A percentile compares a stretch with the other conserved stretches of the same genome.
Conservation (phyloP, 2,888 invertebrate species). For the Drosophila merina region DNA sequence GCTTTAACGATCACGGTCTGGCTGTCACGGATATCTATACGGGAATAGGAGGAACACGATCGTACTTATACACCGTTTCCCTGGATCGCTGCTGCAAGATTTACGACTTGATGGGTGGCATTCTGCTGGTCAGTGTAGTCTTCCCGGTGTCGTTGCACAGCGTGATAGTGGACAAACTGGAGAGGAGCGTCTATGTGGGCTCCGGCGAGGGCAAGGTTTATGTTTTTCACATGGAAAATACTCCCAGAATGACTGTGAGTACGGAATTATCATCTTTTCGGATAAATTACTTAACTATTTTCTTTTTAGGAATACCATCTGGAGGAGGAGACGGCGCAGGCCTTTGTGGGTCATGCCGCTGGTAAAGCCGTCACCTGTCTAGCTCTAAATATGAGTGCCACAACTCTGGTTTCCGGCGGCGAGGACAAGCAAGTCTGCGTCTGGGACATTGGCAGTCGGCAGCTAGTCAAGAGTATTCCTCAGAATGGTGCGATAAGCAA, state of each 20-base stretch:
- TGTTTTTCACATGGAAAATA: slow-evolving; percentile 87
- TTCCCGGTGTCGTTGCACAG: slow-evolving; percentile 89
- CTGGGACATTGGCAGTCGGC: slow-evolving; percentile 92
- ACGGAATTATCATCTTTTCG: neutral
- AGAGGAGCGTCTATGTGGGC: slow-evolving; percentile 90
- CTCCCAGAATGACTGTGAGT: slow-evolving; percentile 86
- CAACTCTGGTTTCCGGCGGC: slow-evolving; percentile 90
- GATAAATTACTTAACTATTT: neutral
- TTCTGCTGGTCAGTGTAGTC: slow-evolving; percentile 89
- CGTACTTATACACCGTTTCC: slow-evolving; percentile 91
- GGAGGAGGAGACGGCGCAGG: slow-evolving; percentile 84
- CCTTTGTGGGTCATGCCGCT: slow-evolving; percentile 89
- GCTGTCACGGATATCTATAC: slow-evolving; percentile 91
- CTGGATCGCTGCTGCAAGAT: slow-evolving; percentile 93
- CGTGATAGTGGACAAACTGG: slow-evolving; percentile 88
- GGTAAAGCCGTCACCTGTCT: slow-evolving; percentile 87
- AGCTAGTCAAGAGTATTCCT: slow-evolving; percentile 88
- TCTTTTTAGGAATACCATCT: slow-evolving; percentile 86
- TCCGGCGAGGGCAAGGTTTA: slow-evolving; percentile 89
- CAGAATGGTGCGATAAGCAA: slow-evolving; percentile 92
- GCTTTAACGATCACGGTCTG: slow-evolving; percentile 91
- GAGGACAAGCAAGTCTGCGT: slow-evolving; percentile 89
- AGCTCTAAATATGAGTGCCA: slow-evolving; percentile 89
- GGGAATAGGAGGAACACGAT: slow-evolving; percentile 88
- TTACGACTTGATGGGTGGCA: slow-evolving; percentile 90